phyloP scores from a whole-genome alignment of 2,888 invertebrate genomes.

The Clistopyga incitator region DNA sequence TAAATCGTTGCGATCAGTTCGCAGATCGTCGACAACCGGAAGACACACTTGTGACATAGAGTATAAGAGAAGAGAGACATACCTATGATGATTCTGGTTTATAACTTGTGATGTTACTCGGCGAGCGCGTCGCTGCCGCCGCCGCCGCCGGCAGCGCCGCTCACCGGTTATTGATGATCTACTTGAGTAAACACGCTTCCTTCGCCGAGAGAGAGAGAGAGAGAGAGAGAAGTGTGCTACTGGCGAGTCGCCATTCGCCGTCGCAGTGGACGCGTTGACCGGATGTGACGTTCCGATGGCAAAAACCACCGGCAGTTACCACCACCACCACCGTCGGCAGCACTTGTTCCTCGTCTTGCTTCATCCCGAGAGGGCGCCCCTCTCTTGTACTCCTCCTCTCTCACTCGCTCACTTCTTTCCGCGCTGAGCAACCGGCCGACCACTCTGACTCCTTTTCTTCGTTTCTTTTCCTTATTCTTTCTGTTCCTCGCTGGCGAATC shows the following conservation, averaged over 20 bases:
- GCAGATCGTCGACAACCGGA: slow-evolving; percentile 8
- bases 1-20: slow-evolving; percentile 15
- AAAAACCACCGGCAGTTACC: slow-evolving; percentile 78
- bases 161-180: slow-evolving; percentile 78
- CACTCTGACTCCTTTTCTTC: slow-evolving; percentile 53
- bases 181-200: slow-evolving; percentile 81
- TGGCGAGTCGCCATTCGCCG: slow-evolving; percentile 56
- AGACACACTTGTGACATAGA: neutral
- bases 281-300: slow-evolving; percentile 80
- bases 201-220: slow-evolving; percentile 73
- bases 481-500: slow-evolving; percentile 57
- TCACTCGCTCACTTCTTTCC: slow-evolving; percentile 35
- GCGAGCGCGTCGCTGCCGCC: neutral
- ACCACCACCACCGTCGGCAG: slow-evolving; percentile 41
- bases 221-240: slow-evolving; percentile 66
- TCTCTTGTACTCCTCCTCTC: slow-evolving; percentile 32
- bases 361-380: slow-evolving; percentile 32
- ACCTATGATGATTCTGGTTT: slow-evolving; percentile 12
- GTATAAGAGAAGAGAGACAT: neutral
- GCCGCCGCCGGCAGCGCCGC: neutral
- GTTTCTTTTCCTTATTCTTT: slow-evolving; percentile 64
- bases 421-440: slow-evolving; percentile 56
- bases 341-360: slow-evolving; percentile 61
- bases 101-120: slow-evolving; percentile 9
- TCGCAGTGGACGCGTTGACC: slow-evolving; percentile 79